phyloP scores from a whole-genome alignment of 2,888 invertebrate species.

The Ommatoiulus sabulosus region DNA sequence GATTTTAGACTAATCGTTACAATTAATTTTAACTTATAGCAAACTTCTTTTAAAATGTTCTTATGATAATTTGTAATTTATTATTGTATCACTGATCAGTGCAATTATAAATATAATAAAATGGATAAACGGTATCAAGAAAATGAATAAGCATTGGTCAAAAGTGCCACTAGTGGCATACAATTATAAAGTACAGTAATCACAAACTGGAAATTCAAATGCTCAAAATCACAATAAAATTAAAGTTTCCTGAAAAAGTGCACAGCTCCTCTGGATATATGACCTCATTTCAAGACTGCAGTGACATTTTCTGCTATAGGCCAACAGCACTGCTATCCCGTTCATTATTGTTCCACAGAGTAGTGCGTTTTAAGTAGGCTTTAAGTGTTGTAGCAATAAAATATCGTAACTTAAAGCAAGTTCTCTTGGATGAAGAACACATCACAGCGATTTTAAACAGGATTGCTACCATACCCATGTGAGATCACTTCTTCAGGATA shows the following conservation, averaged over 20 bases:
- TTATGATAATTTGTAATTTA: neutral
- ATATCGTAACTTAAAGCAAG: neutral
- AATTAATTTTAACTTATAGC: neutral
- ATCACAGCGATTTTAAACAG: neutral
- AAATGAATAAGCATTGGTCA: constrained; percentile 20
- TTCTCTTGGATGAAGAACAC: neutral
- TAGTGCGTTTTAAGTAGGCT: constrained; percentile 29
- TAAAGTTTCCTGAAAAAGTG: neutral
- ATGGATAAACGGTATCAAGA: neutral
- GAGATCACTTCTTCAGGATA: constrained; percentile 46
- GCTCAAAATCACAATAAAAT: neutral
- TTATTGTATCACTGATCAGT: neutral
- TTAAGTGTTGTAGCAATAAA: neutral
- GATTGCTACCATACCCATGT: constrained; percentile 41
- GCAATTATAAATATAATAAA: constrained; percentile 37
- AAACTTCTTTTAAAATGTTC: neutral
- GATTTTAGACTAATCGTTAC: neutral
- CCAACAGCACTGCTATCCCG: neutral
- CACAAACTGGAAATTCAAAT: neutral
- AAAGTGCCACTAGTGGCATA: neutral
- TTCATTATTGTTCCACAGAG: constrained; percentile 6
- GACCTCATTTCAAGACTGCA: neutral
- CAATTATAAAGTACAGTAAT: neutral
- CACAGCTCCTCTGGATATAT: neutral
- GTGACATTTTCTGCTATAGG: neutral